Base-by-base conservation (phyloP, 2,888 invertebrate species). In the Brenthis ino region DNA sequence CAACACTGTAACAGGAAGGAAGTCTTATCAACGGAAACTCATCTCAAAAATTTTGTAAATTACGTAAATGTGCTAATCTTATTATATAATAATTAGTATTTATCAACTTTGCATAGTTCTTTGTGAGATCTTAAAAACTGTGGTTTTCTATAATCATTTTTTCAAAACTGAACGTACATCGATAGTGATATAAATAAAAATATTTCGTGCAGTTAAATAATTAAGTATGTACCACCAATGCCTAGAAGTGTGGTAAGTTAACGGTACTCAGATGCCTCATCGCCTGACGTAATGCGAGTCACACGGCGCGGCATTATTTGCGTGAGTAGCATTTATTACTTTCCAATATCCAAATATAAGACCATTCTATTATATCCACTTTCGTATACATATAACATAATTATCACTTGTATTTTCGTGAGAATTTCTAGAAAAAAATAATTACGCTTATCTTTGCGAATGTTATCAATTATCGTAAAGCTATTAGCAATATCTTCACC, bases 11-110 rank as follows among this genome's bases (percentile, higher is more conserved):
- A n/a, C 63, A 68, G 90, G 90, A 89, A 89, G 91, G 90, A 89
- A 90, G 81, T 50, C 50, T 79, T 89, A 88, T 87, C 89, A 85
- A 76, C 85, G 88, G 90, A 88, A 87, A 84, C 76, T 77, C 77
- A 77, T 79, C 80, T 81, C 77, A 75, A 71, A 72, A 67, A 50
- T 50, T 70, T 73, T 64, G 66, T 72, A 76, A 75, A 69, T 75
- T 78, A 77, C 70, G 66, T 74, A 68, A 74, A 72, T 73, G 73
- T 76, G 71, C 63, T 75, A 74, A 75, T 74, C 74, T 71, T 69
- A 53, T 54, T 51, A 13, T 65, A 43, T 33, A 65, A 37, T 65
- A 20, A 5, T 4, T 28, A 28, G 28, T 28, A 28, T 43, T 43
- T 43, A 43, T 11, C 37, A 43, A 11, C 37, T 43, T 8, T 11